Evolutionary conservation across 1,140 invertebrate genomes (phyloP).

Genomic region (Aphaenogaster floridana): DNA sequence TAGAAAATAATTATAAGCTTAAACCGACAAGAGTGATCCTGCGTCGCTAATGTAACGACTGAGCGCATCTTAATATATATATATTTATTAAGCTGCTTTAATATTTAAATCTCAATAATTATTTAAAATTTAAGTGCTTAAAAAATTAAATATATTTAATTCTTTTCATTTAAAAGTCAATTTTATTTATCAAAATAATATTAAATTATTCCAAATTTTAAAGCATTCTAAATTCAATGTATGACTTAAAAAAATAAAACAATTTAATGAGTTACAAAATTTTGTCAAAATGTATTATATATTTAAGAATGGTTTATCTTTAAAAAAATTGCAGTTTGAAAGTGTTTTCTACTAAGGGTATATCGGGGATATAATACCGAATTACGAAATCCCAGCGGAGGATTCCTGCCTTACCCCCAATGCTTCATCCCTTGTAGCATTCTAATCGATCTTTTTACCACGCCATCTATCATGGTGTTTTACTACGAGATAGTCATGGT

Average conservation of each 20-base stretch:
- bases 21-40: neutral
- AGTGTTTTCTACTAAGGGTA: neutral
- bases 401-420: neutral
- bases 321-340: neutral
- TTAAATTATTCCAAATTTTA: neutral
- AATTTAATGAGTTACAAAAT: neutral
- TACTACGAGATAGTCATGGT: neutral
- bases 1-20: neutral
- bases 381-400: neutral
- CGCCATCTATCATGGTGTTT: constrained; percentile 19
- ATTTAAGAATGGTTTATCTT: neutral
- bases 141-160: neutral
- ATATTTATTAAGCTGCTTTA: too few relatives aligned
- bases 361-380: neutral
- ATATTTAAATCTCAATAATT: neutral
- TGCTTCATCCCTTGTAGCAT: neutral
- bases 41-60: constrained; percentile 8
- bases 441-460: neutral
- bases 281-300: constrained; percentile 13
- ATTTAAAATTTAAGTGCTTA: neutral
- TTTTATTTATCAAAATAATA: neutral
- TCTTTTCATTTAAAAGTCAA: neutral
- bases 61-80: neutral
- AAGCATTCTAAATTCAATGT: neutral
- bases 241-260: neutral